Evolutionary conservation across 1,140 invertebrate genomes (phyloP).

Genomic region (Gryon sp.): DNA sequence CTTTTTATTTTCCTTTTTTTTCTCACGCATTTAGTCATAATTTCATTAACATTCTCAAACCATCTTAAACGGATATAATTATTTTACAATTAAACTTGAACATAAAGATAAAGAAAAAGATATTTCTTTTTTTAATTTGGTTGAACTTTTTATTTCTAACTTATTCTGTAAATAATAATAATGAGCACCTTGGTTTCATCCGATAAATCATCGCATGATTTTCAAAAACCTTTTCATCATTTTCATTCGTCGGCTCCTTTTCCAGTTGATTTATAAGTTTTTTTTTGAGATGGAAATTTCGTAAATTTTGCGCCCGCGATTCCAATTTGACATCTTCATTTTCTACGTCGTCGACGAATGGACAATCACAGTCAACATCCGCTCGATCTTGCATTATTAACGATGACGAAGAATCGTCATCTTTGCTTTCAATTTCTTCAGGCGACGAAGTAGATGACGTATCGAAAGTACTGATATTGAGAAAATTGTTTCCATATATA

Average conservation of each 20-base stretch:
- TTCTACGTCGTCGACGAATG: conserved; percentile 51
- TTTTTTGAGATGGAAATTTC: conserved; percentile 70
- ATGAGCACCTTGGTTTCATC: conserved; percentile 68
- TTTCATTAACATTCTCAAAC: neutral
- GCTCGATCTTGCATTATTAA: conserved; percentile 49
- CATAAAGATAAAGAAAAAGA: neutral
- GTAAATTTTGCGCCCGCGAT: conserved; percentile 66
- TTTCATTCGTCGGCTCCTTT: conserved; percentile 14
- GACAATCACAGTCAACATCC: conserved; percentile 52
- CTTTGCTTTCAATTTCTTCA: neutral
- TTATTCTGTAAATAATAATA: neutral
- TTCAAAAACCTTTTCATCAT: conserved; percentile 66
- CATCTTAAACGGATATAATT: neutral
- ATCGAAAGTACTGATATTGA: neutral
- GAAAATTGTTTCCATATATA: conserved; percentile 69
- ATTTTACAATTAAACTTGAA: neutral
- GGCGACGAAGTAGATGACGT: neutral
- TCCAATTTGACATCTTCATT: conserved; percentile 50
- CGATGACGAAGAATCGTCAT: neutral
- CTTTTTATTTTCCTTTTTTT: conserved; percentile 12
- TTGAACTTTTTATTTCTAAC: neutral
- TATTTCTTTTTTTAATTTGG: neutral
- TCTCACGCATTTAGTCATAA: neutral
- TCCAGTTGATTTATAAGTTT: conserved; percentile 64
- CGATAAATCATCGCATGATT: conserved; percentile 76